A percentile compares a stretch with the other conserved stretches of the same genome.
phyloP scores from a whole-genome alignment of 2,797 vertebrate genomes.

The Cetoscarus ocellatus region DNA sequence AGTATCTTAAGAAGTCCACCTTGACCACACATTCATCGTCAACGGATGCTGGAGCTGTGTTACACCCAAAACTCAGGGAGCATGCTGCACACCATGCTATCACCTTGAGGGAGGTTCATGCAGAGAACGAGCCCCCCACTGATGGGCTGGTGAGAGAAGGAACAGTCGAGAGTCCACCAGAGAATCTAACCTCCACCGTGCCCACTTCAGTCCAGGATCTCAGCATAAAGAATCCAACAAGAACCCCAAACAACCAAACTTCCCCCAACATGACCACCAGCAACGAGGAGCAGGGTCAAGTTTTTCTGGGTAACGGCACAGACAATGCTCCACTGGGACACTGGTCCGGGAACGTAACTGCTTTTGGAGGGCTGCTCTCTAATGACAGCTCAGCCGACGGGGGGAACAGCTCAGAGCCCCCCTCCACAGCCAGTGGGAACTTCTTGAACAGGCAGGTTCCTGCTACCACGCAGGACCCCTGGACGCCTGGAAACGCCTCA shows the following conservation, averaged over 20 bases:
- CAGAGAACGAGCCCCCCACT: slow-evolving; percentile 53
- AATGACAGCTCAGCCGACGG: slow-evolving; percentile 54
- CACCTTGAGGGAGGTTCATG: slow-evolving; percentile 78
- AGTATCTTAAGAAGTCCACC: slow-evolving; percentile 68
- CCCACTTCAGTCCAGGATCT: slow-evolving; percentile 56
- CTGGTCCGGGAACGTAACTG: slow-evolving; percentile 42
- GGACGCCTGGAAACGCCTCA: slow-evolving; percentile 87
- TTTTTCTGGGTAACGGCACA: slow-evolving; percentile 47
- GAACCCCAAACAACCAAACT: slow-evolving; percentile 16
- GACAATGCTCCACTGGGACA: slow-evolving; percentile 22
- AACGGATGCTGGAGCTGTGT: slow-evolving; percentile 15
- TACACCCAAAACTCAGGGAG: slow-evolving; percentile 63
- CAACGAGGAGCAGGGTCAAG: slow-evolving; percentile 5
- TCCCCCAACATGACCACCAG: slow-evolving; percentile 17
- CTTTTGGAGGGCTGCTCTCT: slow-evolving; percentile 57
- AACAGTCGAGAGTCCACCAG: slow-evolving; percentile 42
- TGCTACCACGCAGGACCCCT: slow-evolving; percentile 88
- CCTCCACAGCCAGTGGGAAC: slow-evolving; percentile 88
- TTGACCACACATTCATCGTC: slow-evolving; percentile 26
- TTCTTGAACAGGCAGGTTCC: slow-evolving; percentile 93
- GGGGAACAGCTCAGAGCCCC: slow-evolving; percentile 80
- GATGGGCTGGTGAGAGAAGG: slow-evolving; percentile 57
- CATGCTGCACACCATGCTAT: slow-evolving; percentile 72
- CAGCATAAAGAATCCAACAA: slow-evolving; percentile 32
- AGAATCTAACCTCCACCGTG: slow-evolving; percentile 55